These are phyloP conservation scores for Thunnus thynnus DNA, from an alignment of 2,113 vertebrate species.

Conservation along the genomic window DNA sequence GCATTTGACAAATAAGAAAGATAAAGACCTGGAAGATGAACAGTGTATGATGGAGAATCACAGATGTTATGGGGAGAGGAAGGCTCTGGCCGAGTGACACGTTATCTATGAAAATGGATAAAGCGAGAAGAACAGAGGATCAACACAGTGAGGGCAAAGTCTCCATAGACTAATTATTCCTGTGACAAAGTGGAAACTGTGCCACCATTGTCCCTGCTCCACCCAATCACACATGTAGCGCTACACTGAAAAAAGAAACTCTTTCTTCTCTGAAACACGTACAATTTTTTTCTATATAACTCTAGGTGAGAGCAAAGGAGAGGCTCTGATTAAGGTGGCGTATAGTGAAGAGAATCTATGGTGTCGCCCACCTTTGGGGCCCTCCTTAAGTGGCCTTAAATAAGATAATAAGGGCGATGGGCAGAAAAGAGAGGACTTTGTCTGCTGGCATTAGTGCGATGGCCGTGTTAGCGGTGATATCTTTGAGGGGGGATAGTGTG, in stretches of 20 bases:
- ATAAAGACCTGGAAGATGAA: constrained; percentile 70
- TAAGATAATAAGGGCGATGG: constrained; percentile 91
- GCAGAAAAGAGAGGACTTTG: constrained; percentile 90
- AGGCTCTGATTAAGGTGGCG: constrained; percentile 78
- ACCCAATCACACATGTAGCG: constrained; percentile 79
- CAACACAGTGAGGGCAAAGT: constrained; percentile 77
- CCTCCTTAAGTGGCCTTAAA: constrained; percentile 91
- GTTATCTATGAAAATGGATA: constrained; percentile 79
- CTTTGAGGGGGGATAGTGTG: constrained; percentile 88
- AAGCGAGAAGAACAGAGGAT: constrained; percentile 72
- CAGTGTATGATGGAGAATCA: constrained; percentile 72
- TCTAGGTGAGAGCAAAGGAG: constrained; percentile 83
- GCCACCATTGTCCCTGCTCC: constrained; percentile 72
- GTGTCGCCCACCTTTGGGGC: constrained; percentile 85
- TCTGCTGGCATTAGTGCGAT: constrained; percentile 90
- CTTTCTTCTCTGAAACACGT: constrained; percentile 50
- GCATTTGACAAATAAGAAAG: constrained; percentile 59
- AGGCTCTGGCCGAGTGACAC: constrained; percentile 70
- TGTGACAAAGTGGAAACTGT: constrained; percentile 79
- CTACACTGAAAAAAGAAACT: constrained; percentile 60
- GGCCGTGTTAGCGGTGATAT: constrained; percentile 88
- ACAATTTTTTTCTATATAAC: constrained; percentile 45
- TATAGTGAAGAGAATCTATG: constrained; percentile 74
- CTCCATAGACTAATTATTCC: constrained; percentile 85
- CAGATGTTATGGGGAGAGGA: constrained; percentile 74